Evolutionary conservation across 2,797 vertebrate genomes (phyloP), one percentile per base, ranked within the genome.

Genomic region (Mus spretus): DNA sequence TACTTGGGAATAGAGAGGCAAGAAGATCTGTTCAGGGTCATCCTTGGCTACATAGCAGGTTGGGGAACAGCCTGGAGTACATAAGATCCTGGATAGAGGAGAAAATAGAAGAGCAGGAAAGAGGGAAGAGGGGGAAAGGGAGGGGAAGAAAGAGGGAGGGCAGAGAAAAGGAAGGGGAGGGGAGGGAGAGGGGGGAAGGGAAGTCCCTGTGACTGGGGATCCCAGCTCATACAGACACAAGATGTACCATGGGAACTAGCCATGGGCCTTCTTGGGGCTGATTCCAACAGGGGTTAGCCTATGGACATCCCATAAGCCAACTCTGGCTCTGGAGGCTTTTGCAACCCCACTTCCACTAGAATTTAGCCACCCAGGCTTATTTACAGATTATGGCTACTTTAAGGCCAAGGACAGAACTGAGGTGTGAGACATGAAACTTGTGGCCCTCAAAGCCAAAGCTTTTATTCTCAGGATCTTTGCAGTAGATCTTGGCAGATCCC

Each of bases 81-180:
- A n/a, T 85, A 47, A 67, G 19, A 50, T 85, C 59, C 59, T 84
- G 40, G 59, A 65, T 47, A 65, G 40, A 17, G 2, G 7, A 37
- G 4, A 55, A 17, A 28, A 74, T 10, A 4, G 53, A 40, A 15
- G 13, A 34, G 12, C 13, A 15, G 20, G 17, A 6, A 37, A 4
- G 4, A 10, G 20, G 12, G 22, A 4, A 14, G 14, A 4, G 24
- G 6, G 7, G 13, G 6, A 5, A 6, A 44, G 22, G 6, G 1
- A 13, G 22, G 13, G 31, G 13, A 22, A 34, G 44, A 50, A 12
- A 9, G 37, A 14, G 19, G 19, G 47, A 34, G 17, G 1, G 3
- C 5, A 78, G 40, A 14, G 20, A 6, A 50, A 50, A 50, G 10
- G 50, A 11, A 17, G 19, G 17, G 8, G 12, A n/a, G 2, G 44